Percentiles rank a stretch among this genome's conserved stretches.
Evolutionary conservation across 2,113 vertebrate species (phyloP).

Genomic region (Lampris megalopsis): DNA sequence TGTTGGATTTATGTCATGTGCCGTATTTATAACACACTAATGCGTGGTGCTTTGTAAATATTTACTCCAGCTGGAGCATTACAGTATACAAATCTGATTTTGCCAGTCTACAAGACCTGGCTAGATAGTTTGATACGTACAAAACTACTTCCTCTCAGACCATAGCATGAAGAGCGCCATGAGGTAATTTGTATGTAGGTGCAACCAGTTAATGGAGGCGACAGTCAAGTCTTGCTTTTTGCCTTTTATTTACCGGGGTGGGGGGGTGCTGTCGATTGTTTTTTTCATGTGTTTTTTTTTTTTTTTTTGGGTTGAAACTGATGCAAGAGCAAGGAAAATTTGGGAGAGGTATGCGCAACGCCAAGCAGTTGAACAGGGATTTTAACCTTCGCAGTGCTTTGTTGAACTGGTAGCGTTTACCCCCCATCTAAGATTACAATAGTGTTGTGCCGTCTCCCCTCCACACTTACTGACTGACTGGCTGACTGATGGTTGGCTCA

Average conservation of each 20-base stretch:
- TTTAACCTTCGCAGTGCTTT: background rate
- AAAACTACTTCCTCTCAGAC: background rate
- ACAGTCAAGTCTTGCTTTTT: background rate
- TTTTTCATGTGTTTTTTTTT: background rate
- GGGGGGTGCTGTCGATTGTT: background rate
- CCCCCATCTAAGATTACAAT: background rate
- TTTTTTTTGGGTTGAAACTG: background rate
- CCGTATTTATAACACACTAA: background rate
- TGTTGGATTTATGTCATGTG: constrained; percentile 5
- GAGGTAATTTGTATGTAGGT: background rate
- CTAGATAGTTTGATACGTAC: background rate
- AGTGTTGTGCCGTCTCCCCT: constrained; percentile 15
- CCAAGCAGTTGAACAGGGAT: background rate
- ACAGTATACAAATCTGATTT: background rate
- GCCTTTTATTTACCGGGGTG: background rate
- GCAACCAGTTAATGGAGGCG: background rate
- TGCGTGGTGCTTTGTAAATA: background rate
- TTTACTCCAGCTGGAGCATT: background rate
- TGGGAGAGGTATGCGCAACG: background rate
- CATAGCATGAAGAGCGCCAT: background rate
- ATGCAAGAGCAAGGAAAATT: background rate
- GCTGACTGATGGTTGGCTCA: too few relatives aligned
- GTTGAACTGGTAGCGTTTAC: background rate
- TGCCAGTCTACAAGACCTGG: background rate
- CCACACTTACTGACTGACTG: constrained; percentile 9